Conservation (phyloP, 1,140 invertebrate genomes). For the Drosophila mojavensis region DNA sequence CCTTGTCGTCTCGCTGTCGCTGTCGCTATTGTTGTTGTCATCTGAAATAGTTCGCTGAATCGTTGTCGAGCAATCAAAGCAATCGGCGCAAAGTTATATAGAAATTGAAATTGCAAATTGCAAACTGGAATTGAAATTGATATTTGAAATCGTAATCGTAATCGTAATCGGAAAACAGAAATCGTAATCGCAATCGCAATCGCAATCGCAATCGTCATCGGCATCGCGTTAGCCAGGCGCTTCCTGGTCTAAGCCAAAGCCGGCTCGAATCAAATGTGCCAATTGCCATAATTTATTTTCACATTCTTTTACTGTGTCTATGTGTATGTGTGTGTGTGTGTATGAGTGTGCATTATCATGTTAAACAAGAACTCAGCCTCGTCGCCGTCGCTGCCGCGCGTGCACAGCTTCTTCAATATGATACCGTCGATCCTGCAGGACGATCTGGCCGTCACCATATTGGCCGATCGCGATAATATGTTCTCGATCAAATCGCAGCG, state of each 20-base stretch:
- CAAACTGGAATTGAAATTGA: constrained; percentile 1
- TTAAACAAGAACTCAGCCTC: constrained; percentile 76
- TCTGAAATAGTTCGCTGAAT: constrained; percentile 4
- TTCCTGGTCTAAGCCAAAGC: not conserved
- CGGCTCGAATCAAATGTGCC: not conserved
- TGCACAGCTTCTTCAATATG: constrained; percentile 82
- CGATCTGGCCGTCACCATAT: constrained; percentile 76
- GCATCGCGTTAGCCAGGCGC: not conserved
- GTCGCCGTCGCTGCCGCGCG: constrained; percentile 79
- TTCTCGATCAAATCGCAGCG: constrained; percentile 80
- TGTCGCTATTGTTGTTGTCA: constrained; percentile 11
- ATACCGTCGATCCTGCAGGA: constrained; percentile 80
- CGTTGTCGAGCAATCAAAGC: constrained; percentile 2
- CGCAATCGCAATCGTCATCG: not conserved
- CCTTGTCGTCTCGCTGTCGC: constrained; percentile 2
- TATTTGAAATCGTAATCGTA: not conserved
- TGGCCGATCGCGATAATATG: constrained; percentile 79
- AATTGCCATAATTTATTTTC: not conserved
- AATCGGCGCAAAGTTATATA: constrained; percentile 3
- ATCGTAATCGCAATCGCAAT: not conserved
- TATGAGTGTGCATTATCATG: constrained; percentile 46
- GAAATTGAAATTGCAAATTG: not conserved
- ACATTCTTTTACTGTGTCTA: constrained; percentile 20
- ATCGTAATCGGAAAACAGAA: not conserved
- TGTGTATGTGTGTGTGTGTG: constrained; percentile 13